phyloP scores from a whole-genome alignment of 1,140 invertebrate species.

The Aricia agestis region DNA sequence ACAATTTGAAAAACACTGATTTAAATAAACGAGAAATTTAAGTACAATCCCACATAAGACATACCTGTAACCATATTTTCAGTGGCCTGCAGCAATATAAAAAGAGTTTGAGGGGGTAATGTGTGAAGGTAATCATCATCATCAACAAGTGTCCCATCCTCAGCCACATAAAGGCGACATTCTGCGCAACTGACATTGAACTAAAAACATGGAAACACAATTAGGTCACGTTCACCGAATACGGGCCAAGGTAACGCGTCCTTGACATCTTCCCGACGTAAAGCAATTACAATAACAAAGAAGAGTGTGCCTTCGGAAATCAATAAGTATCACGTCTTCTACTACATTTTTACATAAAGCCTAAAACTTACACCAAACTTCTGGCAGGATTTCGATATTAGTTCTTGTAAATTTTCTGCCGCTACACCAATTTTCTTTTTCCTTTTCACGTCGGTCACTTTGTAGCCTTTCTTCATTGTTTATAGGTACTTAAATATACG shows the following conservation, averaged over 20 bases:
- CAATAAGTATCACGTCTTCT: neutral
- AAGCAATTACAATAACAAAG: slow-evolving; percentile 15
- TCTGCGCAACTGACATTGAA: slow-evolving; percentile 64
- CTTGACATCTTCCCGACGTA: slow-evolving; percentile 41
- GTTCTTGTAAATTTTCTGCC: slow-evolving; percentile 78
- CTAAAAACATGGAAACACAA: slow-evolving; percentile 47
- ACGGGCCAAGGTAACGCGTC: slow-evolving; percentile 50
- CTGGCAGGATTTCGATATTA: slow-evolving; percentile 79
- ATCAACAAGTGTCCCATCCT: slow-evolving; percentile 85
- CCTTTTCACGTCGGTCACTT: slow-evolving; percentile 81
- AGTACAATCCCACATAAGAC: slow-evolving; percentile 24
- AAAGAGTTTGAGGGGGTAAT: slow-evolving; percentile 82
- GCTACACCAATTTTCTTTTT: slow-evolving; percentile 82
- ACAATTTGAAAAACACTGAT: no score
- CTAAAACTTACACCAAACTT: slow-evolving; percentile 81
- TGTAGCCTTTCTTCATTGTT: slow-evolving; percentile 81
- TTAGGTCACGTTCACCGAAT: slow-evolving; percentile 49
- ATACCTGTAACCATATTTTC: slow-evolving; percentile 81
- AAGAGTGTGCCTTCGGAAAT: neutral
- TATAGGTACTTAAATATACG: slow-evolving; percentile 14
- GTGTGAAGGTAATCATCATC: slow-evolving; percentile 85
- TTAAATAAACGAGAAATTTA: neutral
- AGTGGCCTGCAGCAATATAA: slow-evolving; percentile 80
- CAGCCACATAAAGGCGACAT: slow-evolving; percentile 72
- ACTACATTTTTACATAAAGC: neutral